Percentiles rank a stretch among this genome's conserved stretches.
Conservation (phyloP, 2,113 vertebrate genomes). For the Halcyon malimbica region DNA sequence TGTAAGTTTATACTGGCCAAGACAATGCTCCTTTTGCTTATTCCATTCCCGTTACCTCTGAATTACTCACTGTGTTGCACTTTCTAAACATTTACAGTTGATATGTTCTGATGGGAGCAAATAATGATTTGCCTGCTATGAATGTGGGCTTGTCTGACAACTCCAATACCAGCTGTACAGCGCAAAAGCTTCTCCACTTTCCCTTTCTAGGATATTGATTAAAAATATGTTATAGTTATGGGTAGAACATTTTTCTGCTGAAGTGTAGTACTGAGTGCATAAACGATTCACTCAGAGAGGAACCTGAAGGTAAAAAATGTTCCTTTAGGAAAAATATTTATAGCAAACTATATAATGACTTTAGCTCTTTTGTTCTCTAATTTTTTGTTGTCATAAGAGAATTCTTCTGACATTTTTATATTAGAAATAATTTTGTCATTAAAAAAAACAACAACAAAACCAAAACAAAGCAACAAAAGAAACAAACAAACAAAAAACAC, state of each 20-base stretch:
- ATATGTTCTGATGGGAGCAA: not conserved
- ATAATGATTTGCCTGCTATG: not conserved
- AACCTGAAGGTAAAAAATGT: not conserved
- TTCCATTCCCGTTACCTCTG: not conserved
- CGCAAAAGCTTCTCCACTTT: not conserved
- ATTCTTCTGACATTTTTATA: not conserved
- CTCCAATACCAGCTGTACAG: not conserved
- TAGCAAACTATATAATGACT: not conserved
- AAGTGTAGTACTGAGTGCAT: not conserved
- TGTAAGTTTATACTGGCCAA: not conserved
- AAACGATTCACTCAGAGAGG: not conserved
- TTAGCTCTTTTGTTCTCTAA: not conserved
- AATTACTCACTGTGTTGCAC: not conserved
- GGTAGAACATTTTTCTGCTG: not conserved
- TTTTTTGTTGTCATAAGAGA: not conserved
- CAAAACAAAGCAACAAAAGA: not conserved
- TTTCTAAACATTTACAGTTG: not conserved
- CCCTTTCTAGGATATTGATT: not conserved
- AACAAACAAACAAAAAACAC: not conserved
- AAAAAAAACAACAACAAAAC: not conserved
- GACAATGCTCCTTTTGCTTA: not conserved
- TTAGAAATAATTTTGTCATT: not conserved
- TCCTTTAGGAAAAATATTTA: not conserved
- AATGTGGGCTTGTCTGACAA: not conserved
- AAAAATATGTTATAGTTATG: not conserved